Evolutionary conservation across 1,140 invertebrate species (phyloP), one percentile per base, ranked within the genome.

Genomic region (Papilio glaucus): DNA sequence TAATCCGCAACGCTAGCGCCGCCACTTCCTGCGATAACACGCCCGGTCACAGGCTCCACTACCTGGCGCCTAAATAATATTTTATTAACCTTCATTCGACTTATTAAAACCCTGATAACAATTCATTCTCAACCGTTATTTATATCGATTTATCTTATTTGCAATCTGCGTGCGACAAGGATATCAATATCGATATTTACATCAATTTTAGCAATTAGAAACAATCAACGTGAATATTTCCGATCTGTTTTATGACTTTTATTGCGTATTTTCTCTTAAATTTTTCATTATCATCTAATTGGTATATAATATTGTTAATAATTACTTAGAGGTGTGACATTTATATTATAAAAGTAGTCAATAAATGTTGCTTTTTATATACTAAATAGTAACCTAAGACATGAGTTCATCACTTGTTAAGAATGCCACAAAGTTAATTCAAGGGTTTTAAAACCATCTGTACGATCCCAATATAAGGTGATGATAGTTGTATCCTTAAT

Each of bases 1-100:
- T 81, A 83, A 88, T 89, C 86, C 80, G 84, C 81, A 82, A 77
- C 84, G 80, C 77, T 73, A 81, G 82, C 81, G 75, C 75, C 80
- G 77, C 81, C 80, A 76, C 82, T 90, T 91, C 88, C 90, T 90
- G 86, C 76, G 89, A 90, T 92, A 92, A 88, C 80, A 84, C 75
- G 82, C 82, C 79, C 61, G 82, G 76, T 76, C 77, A 83, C 62
- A n/a, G 24, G 49, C 39, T 45, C 26, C 13, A 18, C 13, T 69
- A 69, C 67, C 67, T 69, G 67, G 67, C 67, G 67, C 67, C 67
- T 69, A 49, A 67, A 69, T 33, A 37, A 53, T 15, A 69, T n/a
- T n/a, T n/a, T n/a, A n/a, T n/a, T 33, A 49, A 29, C 41, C 67
- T 49, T 13, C 67, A 33, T 53, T 10, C 21, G 39, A 67, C 39